phyloP scores from a whole-genome alignment of 2,113 vertebrate genomes.

The Phrynocephalus versicolor region DNA sequence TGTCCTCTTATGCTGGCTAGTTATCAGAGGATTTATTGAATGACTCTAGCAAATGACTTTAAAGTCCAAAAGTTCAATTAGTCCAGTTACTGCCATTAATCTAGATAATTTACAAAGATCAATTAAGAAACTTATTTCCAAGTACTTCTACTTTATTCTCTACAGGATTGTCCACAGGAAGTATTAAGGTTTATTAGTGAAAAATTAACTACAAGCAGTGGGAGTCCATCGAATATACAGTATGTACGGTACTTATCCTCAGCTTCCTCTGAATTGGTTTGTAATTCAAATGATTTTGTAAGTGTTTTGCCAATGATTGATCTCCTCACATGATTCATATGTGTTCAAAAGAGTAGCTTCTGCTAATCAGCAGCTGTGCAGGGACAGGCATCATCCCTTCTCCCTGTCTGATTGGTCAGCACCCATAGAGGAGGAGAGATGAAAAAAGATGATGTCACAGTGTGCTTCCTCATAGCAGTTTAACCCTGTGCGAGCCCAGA shows the following conservation, averaged over 20 bases:
- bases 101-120: conserved; percentile 52
- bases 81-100: conserved; percentile 32
- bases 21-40: conserved; percentile 52
- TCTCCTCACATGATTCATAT: no score
- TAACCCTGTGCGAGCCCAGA: no score
- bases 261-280: not conserved
- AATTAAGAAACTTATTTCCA: conserved; percentile 27
- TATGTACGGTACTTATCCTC: no score
- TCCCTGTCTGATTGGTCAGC: no score
- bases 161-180: not conserved
- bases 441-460: no score
- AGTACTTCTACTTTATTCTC: conserved; percentile 41
- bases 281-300: not conserved
- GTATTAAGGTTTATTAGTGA: not conserved
- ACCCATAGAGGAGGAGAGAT: no score
- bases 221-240: not conserved
- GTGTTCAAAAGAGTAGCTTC: no score
- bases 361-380: no score
- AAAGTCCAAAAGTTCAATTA: conserved; percentile 55
- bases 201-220: not conserved
- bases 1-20: conserved; percentile 25
- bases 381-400: no score
- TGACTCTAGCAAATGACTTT: conserved; percentile 37
- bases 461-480: no score
- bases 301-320: no score